phyloP scores from a whole-genome alignment of 2,888 invertebrate species.

The Plusia festucae region DNA sequence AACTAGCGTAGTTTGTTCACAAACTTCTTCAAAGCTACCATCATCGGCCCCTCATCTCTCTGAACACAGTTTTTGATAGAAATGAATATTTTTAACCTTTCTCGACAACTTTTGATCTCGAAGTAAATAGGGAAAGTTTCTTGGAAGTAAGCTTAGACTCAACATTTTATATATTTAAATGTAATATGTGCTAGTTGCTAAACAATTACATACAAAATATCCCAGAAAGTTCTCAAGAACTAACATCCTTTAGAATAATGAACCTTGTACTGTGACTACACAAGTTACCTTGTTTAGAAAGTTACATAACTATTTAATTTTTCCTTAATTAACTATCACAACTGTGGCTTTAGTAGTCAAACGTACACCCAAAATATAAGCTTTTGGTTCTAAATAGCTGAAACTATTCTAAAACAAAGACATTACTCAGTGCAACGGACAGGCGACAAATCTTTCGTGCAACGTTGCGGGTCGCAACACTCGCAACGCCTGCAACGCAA shows the following conservation, averaged over 20 bases:
- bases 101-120: constrained; percentile 52
- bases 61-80: constrained; percentile 65
- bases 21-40: constrained; percentile 54
- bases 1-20: constrained; percentile 71
- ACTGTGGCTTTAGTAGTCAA: no score
- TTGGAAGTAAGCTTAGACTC: no score
- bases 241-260: constrained; percentile 23
- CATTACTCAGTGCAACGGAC: constrained; percentile 66
- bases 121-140: no score
- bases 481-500: constrained; percentile 16
- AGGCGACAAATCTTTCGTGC: constrained; percentile 67
- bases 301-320: no score
- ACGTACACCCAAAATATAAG: constrained; percentile 7
- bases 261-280: neutral
- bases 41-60: constrained; percentile 65
- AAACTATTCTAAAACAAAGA: constrained; percentile 62
- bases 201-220: no score
- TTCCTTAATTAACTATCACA: neutral
- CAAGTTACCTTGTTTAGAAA: no score
- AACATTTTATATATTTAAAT: no score
- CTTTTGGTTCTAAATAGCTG: constrained; percentile 21
- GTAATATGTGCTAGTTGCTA: no score
- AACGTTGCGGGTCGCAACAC: constrained; percentile 50
- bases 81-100: constrained; percentile 56
- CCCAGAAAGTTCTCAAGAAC: constrained; percentile 48